Evolutionary conservation across 2,113 vertebrate genomes (phyloP).

Genomic region (Lampris megalopsis): DNA sequence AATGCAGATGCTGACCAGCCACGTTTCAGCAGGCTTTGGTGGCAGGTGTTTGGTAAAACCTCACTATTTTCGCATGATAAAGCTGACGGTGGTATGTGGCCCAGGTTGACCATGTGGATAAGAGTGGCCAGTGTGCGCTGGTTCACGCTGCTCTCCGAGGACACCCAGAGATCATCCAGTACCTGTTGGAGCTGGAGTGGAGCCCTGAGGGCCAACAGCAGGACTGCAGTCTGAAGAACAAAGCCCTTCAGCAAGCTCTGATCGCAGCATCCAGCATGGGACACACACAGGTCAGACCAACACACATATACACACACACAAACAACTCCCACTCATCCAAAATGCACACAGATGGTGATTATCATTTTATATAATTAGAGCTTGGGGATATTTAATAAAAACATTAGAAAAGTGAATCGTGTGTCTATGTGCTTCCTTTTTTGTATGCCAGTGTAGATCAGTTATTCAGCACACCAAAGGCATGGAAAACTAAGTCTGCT

Average conservation of each 20-base stretch:
- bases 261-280: slow-evolving; percentile 97
- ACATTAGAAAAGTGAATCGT: not conserved
- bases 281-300: slow-evolving; percentile 87
- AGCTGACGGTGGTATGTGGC: slow-evolving; percentile 12
- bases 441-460: not conserved
- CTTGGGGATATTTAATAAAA: not conserved
- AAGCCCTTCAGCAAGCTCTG: slow-evolving; percentile 92
- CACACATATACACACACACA: slow-evolving; percentile 18
- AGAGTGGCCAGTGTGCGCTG: slow-evolving; percentile 94
- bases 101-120: slow-evolving; percentile 93
- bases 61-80: not conserved
- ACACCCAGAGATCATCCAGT: slow-evolving; percentile 88
- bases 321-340: not conserved
- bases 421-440: not conserved
- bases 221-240: slow-evolving; percentile 83
- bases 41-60: not conserved
- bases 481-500: too few relatives aligned
- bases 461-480: too few relatives aligned
- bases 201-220: slow-evolving; percentile 78
- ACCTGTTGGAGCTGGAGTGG: slow-evolving; percentile 89
- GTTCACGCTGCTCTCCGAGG: slow-evolving; percentile 93
- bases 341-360: not conserved
- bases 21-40: slow-evolving; percentile 2
- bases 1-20: not conserved
- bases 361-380: not conserved